Evolutionary conservation across 1,140 invertebrate species (phyloP), one percentile per base, ranked within the genome.

Genomic region (Sycophaga agraensis): DNA sequence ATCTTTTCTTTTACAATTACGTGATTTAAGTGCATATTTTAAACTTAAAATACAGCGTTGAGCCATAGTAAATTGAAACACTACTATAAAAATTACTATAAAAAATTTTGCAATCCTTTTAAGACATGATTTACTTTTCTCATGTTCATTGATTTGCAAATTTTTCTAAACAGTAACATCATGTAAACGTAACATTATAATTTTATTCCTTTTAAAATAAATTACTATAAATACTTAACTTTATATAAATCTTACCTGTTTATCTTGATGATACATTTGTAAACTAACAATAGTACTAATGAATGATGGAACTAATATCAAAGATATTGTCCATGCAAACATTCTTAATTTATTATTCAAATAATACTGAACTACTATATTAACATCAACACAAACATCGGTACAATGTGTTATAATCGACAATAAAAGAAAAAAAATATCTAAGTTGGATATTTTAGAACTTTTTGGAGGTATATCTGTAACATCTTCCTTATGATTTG

Each of bases 1-100:
- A 16, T 77, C 72, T 19, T 76, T 64, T 64, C 76, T 78, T 48
- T 82, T 70, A 42, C 74, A 80, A 48, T 72, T 75, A 12, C 82
- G 74, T 34, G 84, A 83, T 66, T 81, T 82, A 8, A 84, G 42
- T 3, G 86, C 86, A 73, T 84, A 86, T 28, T 73, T 80, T 9
- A 87, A 70, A 21, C 83, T 83, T 66, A 86, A 82, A 58, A 78
- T 75, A 63, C 86, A 86, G 57, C 82, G 77, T 48, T 84, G 65
- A 39, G 82, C 74, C 19, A 83, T 83, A n/a, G 84, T 82, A 50
- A 84, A 74, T 75, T 85, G 83, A 59, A 84, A 75, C 7, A 77
- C 21, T 28, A 84, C 53, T 55, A 82, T 71, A 59, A 82, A 72
- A 28, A 78, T 68, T 54, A 67, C 43, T 22, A 39, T 43, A 43